These are phyloP conservation scores for Lagorchestes hirsutus DNA, from an alignment of 2,797 vertebrate species.

Conservation along the genomic window DNA sequence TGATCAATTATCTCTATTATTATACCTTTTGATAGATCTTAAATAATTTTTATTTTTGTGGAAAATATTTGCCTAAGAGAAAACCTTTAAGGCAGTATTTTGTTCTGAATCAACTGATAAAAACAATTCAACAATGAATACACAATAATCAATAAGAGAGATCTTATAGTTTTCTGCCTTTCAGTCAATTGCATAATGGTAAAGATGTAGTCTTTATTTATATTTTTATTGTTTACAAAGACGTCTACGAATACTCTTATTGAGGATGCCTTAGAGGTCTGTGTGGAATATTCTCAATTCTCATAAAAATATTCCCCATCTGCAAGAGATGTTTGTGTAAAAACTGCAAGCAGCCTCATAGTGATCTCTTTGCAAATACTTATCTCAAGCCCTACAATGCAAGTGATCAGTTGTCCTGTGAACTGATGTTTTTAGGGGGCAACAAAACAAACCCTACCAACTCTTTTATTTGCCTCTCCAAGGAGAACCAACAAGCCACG, in stretches of 20 bases:
- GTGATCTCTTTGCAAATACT: neutral
- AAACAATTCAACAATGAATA: neutral
- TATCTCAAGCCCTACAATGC: neutral
- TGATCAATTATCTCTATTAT: neutral
- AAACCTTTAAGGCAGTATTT: neutral
- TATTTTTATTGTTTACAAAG: neutral
- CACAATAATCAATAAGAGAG: neutral
- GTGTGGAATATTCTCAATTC: neutral
- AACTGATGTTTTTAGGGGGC: neutral
- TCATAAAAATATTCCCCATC: neutral
- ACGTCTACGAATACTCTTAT: neutral
- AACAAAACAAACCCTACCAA: neutral
- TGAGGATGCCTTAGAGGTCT: neutral
- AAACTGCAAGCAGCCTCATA: neutral
- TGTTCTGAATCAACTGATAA: neutral
- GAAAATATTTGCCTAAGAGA: neutral
- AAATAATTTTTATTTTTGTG: neutral
- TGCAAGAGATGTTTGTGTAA: neutral
- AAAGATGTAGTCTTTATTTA: neutral
- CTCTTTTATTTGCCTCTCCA: neutral
- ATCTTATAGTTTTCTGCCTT: neutral
- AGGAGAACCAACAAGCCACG: neutral
- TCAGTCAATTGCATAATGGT: neutral
- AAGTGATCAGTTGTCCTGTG: neutral
- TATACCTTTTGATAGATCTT: neutral